Conservation (phyloP, 2,797 vertebrate genomes). For the Cyclura pinguis region DNA sequence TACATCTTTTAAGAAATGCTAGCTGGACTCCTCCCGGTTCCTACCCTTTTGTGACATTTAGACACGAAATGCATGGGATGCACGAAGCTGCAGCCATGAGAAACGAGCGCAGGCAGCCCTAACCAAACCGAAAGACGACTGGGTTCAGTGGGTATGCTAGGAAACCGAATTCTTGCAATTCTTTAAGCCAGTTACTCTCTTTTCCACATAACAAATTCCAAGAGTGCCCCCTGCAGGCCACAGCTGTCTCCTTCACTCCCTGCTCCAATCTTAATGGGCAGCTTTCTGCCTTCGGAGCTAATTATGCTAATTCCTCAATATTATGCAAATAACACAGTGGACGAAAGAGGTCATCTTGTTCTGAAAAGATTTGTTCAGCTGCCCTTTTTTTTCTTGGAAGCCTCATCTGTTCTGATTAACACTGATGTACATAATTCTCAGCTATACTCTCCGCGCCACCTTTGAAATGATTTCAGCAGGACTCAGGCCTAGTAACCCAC, state of each 20-base stretch:
- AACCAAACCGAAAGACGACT: neutral
- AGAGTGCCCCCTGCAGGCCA: neutral
- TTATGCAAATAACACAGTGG: conserved; percentile 14
- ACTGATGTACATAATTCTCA: neutral
- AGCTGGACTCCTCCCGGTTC: neutral
- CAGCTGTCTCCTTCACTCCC: neutral
- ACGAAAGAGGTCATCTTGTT: neutral
- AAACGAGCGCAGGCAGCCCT: neutral
- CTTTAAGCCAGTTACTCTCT: neutral
- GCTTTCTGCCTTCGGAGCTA: neutral
- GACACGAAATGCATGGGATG: neutral
- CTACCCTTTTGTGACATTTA: neutral
- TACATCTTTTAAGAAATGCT: neutral
- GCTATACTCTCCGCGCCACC: neutral
- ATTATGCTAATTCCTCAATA: conserved; percentile 30
- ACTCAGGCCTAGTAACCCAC: no score
- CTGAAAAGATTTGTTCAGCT: neutral
- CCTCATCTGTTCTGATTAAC: conserved; percentile 15
- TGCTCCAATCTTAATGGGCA: no score
- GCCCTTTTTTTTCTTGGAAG: neutral
- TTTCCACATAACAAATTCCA: neutral
- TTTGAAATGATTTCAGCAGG: neutral
- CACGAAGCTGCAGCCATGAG: neutral
- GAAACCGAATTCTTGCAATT: neutral
- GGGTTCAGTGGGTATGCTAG: no score